Evolutionary conservation across 2,797 vertebrate genomes (phyloP).

Genomic region (Hylomyscus alleni): DNA sequence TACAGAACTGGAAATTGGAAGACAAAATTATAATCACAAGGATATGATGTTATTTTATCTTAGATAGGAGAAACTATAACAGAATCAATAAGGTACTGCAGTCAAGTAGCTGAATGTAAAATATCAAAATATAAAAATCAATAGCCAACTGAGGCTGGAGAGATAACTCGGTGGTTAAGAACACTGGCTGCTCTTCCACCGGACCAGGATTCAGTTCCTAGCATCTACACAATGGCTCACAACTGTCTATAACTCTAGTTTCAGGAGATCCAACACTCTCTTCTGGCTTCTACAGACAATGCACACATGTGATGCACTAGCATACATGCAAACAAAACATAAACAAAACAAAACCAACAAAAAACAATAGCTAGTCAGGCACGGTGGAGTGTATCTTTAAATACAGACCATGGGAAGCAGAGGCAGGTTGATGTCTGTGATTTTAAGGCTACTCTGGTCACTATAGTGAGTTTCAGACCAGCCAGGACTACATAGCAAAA

Average conservation of each 20-base stretch:
- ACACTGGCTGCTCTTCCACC: background rate
- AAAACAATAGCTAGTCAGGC: background rate
- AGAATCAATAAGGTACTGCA: conserved; percentile 23
- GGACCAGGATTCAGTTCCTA: background rate
- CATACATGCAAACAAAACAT: background rate
- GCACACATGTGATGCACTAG: background rate
- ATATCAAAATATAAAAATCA: background rate
- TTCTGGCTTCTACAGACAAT: background rate
- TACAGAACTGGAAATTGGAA: background rate
- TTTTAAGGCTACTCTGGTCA: background rate
- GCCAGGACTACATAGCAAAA: background rate
- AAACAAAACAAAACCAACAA: background rate
- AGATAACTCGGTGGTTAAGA: background rate
- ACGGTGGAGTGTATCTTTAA: background rate
- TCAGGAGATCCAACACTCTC: background rate
- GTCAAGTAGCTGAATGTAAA: conserved; percentile 22
- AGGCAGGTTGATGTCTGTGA: background rate
- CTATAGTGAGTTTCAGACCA: background rate
- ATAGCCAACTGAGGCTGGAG: background rate
- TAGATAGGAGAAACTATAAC: background rate
- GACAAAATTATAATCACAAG: background rate
- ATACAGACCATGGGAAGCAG: background rate
- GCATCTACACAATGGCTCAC: background rate
- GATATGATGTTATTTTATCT: background rate
- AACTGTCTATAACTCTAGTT: background rate